Percentiles rank a stretch among this genome's conserved stretches.
Conservation (phyloP, 2,113 vertebrate species). For the Peromyscus polionotus region DNA sequence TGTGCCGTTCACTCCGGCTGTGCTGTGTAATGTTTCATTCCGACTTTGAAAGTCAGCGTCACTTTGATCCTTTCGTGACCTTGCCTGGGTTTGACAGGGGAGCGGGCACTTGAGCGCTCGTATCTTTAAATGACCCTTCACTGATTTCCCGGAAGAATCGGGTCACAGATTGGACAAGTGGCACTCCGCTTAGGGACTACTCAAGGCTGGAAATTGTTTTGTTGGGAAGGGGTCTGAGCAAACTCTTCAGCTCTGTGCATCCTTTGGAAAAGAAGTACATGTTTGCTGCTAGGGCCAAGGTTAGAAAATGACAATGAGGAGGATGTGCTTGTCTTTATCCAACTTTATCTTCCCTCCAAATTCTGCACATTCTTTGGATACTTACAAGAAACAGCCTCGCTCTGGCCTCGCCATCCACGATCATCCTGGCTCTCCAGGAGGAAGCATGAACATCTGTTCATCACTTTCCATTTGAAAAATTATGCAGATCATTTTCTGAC, state of each 20-base stretch:
- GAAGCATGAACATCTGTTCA: accelerated
- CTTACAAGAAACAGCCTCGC: accelerated
- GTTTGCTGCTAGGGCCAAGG: neutral
- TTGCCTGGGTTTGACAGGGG: neutral
- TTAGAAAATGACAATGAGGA: neutral
- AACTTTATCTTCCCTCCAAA: neutral
- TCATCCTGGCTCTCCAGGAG: neutral
- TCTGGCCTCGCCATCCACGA: neutral
- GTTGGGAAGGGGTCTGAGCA: neutral
- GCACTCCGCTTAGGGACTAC: neutral
- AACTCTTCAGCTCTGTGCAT: neutral
- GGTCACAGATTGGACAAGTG: accelerated
- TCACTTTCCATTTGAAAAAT: neutral
- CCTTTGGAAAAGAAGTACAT: no score
- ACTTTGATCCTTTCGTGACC: accelerated
- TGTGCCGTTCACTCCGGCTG: neutral
- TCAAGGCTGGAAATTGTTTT: accelerated
- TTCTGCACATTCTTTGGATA: neutral
- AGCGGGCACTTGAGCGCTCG: neutral
- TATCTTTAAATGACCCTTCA: neutral
- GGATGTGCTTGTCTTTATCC: neutral
- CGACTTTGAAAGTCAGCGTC: neutral
- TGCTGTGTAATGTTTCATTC: no score
- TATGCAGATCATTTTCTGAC: accelerated
- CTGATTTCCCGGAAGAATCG: neutral